Conservation (phyloP, 2,888 invertebrate genomes). For the Drosophila merina region DNA sequence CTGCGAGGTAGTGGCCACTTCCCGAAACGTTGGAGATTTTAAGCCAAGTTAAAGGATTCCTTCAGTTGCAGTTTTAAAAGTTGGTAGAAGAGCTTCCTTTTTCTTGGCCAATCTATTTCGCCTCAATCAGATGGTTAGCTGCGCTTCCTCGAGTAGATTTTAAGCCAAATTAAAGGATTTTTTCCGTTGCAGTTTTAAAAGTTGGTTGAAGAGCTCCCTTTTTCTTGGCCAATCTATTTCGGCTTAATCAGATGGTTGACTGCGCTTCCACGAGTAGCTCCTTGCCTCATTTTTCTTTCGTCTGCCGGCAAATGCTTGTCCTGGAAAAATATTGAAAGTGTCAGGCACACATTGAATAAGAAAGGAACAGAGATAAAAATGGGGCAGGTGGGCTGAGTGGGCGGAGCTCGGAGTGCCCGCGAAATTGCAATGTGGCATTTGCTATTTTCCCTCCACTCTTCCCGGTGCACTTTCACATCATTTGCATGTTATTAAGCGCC, state of each 20-base stretch:
- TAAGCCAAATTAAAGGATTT: not conserved
- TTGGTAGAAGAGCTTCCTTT: not conserved
- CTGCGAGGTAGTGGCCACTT: slow-evolving; percentile 82
- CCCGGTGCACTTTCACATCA: slow-evolving; percentile 64
- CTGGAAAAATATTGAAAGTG: slow-evolving; percentile 68
- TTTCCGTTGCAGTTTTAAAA: not conserved
- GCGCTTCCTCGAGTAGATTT: not conserved
- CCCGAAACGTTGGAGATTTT: slow-evolving; percentile 51
- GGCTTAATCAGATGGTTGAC: slow-evolving; percentile 66
- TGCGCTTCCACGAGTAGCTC: slow-evolving; percentile 3
- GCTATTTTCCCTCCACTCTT: slow-evolving; percentile 32
- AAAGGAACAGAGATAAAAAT: slow-evolving; percentile 26
- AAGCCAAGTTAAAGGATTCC: not conserved
- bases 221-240: slow-evolving; percentile 58
- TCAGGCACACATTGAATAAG: slow-evolving; percentile 30
- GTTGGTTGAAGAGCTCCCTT: not conserved
- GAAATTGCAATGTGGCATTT: slow-evolving; percentile 57
- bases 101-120: slow-evolving; percentile 31
- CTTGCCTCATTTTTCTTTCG: slow-evolving; percentile 2
- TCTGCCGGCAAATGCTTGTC: slow-evolving; percentile 43
- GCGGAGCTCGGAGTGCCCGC: slow-evolving; percentile 13
- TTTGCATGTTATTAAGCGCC: slow-evolving; percentile 71
- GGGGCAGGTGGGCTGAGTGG: slow-evolving; percentile 26
- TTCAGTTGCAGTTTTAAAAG: not conserved
- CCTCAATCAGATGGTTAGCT: too few species aligned